Evolutionary conservation across 2,888 invertebrate species (phyloP).

Genomic region (Megastigmus dorsalis): DNA sequence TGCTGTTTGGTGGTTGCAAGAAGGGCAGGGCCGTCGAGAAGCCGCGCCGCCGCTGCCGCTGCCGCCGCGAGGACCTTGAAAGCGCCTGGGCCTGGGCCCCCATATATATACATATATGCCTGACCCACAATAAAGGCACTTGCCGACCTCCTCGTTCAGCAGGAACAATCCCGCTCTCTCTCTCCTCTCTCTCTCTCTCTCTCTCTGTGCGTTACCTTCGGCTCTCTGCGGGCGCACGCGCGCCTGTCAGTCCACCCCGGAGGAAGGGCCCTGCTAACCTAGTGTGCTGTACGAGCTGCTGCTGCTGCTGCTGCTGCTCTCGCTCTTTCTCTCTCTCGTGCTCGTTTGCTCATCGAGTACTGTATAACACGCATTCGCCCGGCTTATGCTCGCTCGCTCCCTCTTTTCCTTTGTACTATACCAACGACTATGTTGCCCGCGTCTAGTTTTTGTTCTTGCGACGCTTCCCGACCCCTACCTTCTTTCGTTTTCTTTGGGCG

Average conservation of each 20-base stretch:
- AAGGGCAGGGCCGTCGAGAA: conserved; percentile 11
- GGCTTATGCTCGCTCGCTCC: too few relatives aligned
- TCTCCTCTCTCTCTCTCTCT: not conserved
- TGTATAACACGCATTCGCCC: too few relatives aligned
- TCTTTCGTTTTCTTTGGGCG: too few relatives aligned
- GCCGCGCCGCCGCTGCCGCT: not conserved
- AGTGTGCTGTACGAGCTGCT: conserved; percentile 61
- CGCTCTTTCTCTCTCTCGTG: conserved; percentile 34
- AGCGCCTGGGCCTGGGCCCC: conserved; percentile 69
- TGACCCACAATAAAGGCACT: conserved; percentile 75
- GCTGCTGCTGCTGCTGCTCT: conserved; percentile 27
- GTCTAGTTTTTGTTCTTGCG: too few relatives aligned
- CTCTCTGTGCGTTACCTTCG: conserved; percentile 10
- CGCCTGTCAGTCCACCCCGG: conserved; percentile 65
- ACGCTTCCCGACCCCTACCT: too few relatives aligned
- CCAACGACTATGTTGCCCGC: too few relatives aligned
- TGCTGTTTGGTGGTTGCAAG: not conserved
- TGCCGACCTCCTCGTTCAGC: conserved; percentile 70
- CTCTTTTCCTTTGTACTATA: too few relatives aligned
- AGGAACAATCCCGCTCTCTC: conserved; percentile 57
- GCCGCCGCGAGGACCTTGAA: conserved; percentile 69
- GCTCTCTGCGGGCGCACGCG: conserved; percentile 24
- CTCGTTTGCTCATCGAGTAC: too few relatives aligned
- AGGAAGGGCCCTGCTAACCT: conserved; percentile 71
- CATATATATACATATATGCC: conserved; percentile 53